Evolutionary conservation across 2,113 vertebrate species (phyloP), one percentile per base, ranked within the genome.

Genomic region (Egretta garzetta): DNA sequence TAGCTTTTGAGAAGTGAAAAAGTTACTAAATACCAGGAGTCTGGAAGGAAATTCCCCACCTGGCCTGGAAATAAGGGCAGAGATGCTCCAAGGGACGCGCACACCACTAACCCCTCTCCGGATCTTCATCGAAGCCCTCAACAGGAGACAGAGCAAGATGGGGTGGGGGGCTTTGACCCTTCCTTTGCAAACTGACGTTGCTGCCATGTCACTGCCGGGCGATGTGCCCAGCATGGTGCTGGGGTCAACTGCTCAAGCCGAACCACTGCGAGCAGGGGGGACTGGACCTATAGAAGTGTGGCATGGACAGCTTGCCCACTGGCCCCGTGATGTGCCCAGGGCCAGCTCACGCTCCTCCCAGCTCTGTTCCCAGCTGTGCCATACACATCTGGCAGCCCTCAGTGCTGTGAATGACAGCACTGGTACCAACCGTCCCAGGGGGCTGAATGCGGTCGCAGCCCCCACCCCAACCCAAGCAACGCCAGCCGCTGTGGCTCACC

Each of bases 371-470:
- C 23, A 15, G 79, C n/a, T 50, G 73, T 68, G 68, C 33, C 10
- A 4, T 6, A 7, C 37, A 49, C 47, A 43, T n/a, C 45, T 80
- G 76, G 28, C 41, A 52, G 15, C 70, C 49, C 4, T 2, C 63
- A 32, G 49, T 8, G 86, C 63, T 59, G 30, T 14, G 7, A 20
- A 20, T 12, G 22, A 12, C 21, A 15, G 35, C 4, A 20, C n/a
- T 30, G n/a, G 45, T 33, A 52, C 39, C 1, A 0, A 30, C 19
- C 1, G 0, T 17, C 33, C 28, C 21, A 5, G 58, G 27, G 66
- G 14, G 14, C 3, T 52, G 45, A 41, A 90, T 8, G 66, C 1
- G 0, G 17, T 60, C 28, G 39, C 14, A 66, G 39, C 11, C 18
- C 32, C 24, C 50, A 39, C 66, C 20, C 6, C 17, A 32, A 16